Evolutionary conservation across 2,113 vertebrate genomes (phyloP).

Genomic region (Channa maculata): DNA sequence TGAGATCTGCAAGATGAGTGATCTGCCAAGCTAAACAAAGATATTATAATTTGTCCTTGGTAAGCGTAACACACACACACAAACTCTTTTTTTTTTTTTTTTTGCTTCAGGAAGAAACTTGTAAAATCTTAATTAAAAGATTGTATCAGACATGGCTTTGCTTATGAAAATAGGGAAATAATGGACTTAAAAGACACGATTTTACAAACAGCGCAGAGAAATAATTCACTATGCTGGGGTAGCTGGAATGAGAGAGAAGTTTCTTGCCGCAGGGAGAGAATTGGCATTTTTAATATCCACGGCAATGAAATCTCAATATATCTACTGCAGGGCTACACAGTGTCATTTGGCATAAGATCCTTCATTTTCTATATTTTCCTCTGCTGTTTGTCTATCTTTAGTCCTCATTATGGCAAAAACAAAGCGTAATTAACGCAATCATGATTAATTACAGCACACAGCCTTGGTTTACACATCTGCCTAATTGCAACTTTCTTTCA

Average conservation of each 20-base stretch:
- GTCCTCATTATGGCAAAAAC: slow-evolving; percentile 72
- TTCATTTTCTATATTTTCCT: slow-evolving; percentile 49
- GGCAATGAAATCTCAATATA: slow-evolving; percentile 68
- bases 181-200: slow-evolving; percentile 77
- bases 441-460: slow-evolving; percentile 75
- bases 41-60: slow-evolving; percentile 74
- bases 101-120: slow-evolving; percentile 69
- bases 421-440: slow-evolving; percentile 81
- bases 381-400: slow-evolving; percentile 52
- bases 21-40: slow-evolving; percentile 66
- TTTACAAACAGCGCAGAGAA: slow-evolving; percentile 62
- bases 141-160: slow-evolving; percentile 77
- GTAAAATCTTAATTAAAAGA: slow-evolving; percentile 85
- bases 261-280: slow-evolving; percentile 71
- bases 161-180: slow-evolving; percentile 76
- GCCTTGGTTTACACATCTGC: slow-evolving; percentile 75
- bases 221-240: slow-evolving; percentile 63
- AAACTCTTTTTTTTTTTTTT: slow-evolving; percentile 40
- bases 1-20: slow-evolving; percentile 60
- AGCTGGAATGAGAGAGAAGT: slow-evolving; percentile 66
- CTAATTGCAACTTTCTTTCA: slow-evolving; percentile 74
- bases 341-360: slow-evolving; percentile 56
- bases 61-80: slow-evolving; percentile 50
- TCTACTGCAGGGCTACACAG: slow-evolving; percentile 35
- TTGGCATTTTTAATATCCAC: slow-evolving; percentile 80